Percentiles rank a stretch among this genome's conserved stretches.
These are phyloP conservation scores for Lepilemur septentrionalis DNA, from an alignment of 2,797 vertebrate genomes.

Conservation along the genomic window DNA sequence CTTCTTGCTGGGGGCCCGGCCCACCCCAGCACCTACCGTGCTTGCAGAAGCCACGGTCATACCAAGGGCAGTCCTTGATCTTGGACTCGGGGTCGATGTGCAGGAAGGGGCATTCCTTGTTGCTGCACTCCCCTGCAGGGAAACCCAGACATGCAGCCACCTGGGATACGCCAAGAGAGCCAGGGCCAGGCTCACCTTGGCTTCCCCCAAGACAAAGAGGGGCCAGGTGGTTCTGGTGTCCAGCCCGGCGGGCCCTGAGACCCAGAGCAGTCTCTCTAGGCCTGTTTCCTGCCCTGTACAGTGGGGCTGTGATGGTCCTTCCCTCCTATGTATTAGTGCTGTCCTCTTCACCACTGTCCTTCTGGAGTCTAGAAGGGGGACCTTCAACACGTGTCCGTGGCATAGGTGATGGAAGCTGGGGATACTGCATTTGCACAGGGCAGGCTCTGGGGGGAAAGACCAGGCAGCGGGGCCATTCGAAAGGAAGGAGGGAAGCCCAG, in stretches of 20 bases:
- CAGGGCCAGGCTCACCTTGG: background rate
- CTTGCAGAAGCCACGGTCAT: slow-evolving; percentile 99
- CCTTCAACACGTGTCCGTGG: background rate
- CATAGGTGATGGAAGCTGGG: background rate
- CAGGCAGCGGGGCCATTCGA: background rate
- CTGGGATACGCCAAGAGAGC: background rate
- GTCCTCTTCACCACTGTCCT: background rate
- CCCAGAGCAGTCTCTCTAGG: background rate
- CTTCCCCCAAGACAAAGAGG: background rate
- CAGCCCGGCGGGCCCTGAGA: background rate
- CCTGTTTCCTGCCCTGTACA: background rate
- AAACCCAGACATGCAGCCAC: slow-evolving; percentile 52
- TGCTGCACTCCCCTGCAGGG: slow-evolving; percentile 96
- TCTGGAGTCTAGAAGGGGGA: background rate
- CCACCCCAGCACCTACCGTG: slow-evolving; percentile 88
- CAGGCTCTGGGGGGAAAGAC: background rate
- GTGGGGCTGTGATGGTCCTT: background rate
- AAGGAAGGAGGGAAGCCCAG: background rate
- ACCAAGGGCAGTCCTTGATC: slow-evolving; percentile 99
- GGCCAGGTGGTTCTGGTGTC: background rate
- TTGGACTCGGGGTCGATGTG: slow-evolving; percentile 99
- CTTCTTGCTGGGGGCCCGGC: background rate
- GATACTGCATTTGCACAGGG: background rate
- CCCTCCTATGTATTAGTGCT: background rate
- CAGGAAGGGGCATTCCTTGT: slow-evolving; percentile 98